A percentile compares a stretch with the other conserved stretches of the same genome.
Evolutionary conservation across 1,140 invertebrate genomes (phyloP).

Genomic region (Halotydeus destructor): DNA sequence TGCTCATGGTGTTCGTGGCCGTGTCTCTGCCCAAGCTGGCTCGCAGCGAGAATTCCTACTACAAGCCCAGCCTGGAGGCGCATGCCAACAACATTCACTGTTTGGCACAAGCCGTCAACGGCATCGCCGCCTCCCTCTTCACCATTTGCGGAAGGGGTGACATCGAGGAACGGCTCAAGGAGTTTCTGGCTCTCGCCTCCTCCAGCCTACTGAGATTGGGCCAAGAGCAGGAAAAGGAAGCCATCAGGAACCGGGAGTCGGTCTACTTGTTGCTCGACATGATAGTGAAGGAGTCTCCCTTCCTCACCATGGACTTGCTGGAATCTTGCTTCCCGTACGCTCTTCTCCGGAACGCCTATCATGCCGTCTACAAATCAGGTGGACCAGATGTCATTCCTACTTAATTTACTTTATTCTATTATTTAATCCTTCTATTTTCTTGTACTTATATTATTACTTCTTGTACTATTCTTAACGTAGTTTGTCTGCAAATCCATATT

Average conservation of each 20-base stretch:
- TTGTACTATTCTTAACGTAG: not conserved
- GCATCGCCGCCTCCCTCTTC: slow-evolving; percentile 88
- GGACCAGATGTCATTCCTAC: not conserved
- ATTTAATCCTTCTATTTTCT: not conserved
- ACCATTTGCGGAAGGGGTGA: slow-evolving; percentile 83
- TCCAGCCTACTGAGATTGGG: slow-evolving; percentile 80
- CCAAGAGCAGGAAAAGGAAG: slow-evolving; percentile 85
- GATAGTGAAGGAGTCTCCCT: slow-evolving; percentile 91
- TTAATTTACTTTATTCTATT: not conserved
- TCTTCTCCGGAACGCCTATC: slow-evolving; percentile 84
- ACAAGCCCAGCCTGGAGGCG: slow-evolving; percentile 69
- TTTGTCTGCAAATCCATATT: not conserved
- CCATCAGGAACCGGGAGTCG: slow-evolving; percentile 76
- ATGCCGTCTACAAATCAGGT: slow-evolving; percentile 58
- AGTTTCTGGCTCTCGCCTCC: slow-evolving; percentile 86
- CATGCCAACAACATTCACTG: slow-evolving; percentile 97
- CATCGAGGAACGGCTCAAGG: slow-evolving; percentile 91
- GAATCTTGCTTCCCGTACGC: slow-evolving; percentile 97
- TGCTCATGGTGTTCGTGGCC: slow-evolving; percentile 96
- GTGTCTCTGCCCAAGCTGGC: slow-evolving; percentile 94
- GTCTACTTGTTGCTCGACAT: slow-evolving; percentile 81
- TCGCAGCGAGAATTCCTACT: slow-evolving; percentile 64
- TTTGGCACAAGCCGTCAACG: slow-evolving; percentile 84
- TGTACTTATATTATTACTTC: not conserved
- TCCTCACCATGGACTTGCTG: slow-evolving; percentile 88